Evolutionary conservation across 2,113 vertebrate genomes (phyloP), one percentile per base, ranked within the genome.

Genomic region (Lepidothrix coronata): DNA sequence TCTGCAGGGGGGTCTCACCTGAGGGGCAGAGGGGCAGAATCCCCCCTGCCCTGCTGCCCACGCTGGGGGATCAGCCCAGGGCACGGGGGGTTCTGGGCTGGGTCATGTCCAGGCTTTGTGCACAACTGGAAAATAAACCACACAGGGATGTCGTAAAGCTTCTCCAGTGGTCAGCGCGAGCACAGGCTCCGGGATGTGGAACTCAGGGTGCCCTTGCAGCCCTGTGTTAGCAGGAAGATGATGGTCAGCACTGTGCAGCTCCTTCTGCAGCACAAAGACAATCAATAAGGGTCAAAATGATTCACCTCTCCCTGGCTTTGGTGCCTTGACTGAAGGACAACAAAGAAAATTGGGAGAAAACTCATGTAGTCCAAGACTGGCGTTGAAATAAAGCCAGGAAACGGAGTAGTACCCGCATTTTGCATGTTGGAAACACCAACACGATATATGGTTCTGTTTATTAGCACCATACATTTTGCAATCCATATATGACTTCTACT

Each of bases 301-400:
- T 31, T 74, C 74, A 55, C 58, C 20, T 68, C 1, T 0, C n/a
- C 1, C 8, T 37, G 6, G 4, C 4, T 39, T 57, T 15, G 12
- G n/a, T 79, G 39, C 71, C 44, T 31, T 0, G 6, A 48, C 59
- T 0, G 0, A 51, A 72, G 43, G 15, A 22, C 20, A 41, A 11
- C 61, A 72, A 58, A 77, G 78, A 27, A 51, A 67, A 72, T 8
- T 12, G 49, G 35, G 54, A 59, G 14, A 46, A 11, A 59, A 23
- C 21, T 9, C 30, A 5, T 2, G 14, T 30, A 31, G 27, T 57
- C 24, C 13, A 10, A 44, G 27, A 27, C 28, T 7, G 30, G 43
- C 0, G 0, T 9, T 33, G 52, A 58, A 89, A 75, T 24, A 43
- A 44, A 83, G 43, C 22, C 10, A 35, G 68, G 81, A 66, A 90